phyloP scores from a whole-genome alignment of 2,888 invertebrate genomes.

The Cerastis rubricosa region DNA sequence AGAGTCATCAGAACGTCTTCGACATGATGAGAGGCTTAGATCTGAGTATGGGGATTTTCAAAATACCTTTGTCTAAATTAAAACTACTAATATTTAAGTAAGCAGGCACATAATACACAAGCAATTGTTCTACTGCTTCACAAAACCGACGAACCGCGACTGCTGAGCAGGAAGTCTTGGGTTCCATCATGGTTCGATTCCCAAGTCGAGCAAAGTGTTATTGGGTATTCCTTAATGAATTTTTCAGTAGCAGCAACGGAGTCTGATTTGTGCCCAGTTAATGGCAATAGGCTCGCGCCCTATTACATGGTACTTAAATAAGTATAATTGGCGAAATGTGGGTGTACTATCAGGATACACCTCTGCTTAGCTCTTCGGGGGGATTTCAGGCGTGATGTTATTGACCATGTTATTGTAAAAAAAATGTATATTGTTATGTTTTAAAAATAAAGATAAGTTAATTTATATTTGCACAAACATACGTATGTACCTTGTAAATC shows the following conservation, averaged over 20 bases:
- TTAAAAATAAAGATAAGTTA: too few relatives aligned
- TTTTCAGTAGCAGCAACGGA: not conserved
- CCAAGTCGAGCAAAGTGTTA: not conserved
- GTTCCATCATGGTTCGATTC: too few relatives aligned
- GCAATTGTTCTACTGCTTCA: too few relatives aligned
- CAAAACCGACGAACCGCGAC: too few relatives aligned
- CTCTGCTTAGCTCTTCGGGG: not conserved
- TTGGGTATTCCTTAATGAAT: not conserved
- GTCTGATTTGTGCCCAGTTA: not conserved
- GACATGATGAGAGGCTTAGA: too few relatives aligned
- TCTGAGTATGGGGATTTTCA: not conserved
- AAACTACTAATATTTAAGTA: too few relatives aligned
- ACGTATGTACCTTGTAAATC: not conserved
- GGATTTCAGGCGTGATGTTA: not conserved
- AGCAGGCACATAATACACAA: too few relatives aligned
- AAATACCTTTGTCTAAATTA: not conserved
- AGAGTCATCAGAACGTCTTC: too few relatives aligned
- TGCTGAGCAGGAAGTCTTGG: not conserved
- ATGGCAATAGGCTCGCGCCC: not conserved
- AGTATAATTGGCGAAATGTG: not conserved
- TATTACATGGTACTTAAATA: not conserved
- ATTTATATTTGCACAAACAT: not conserved
- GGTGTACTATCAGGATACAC: not conserved
- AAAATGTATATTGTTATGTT: too few relatives aligned
- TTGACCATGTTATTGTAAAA: too few relatives aligned